Evolutionary conservation across 2,888 invertebrate species (phyloP).

Genomic region (Euplexia lucipara): DNA sequence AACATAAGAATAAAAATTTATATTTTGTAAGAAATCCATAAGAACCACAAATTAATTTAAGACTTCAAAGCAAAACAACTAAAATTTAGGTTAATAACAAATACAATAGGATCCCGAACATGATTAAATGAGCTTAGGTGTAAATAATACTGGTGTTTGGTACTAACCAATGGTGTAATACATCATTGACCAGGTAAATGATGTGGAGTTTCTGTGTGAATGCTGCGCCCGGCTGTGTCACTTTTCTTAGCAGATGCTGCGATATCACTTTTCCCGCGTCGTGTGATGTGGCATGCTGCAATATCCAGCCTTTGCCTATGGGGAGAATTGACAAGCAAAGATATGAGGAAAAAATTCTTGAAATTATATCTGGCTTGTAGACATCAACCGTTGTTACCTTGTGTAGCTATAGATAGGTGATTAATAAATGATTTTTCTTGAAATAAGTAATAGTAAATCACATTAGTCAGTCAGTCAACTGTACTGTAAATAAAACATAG

Average conservation of each 20-base stretch:
- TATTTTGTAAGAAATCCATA: conserved; percentile 46
- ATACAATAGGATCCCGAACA: conserved; percentile 45
- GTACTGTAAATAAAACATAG: too few relatives aligned
- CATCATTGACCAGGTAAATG: conserved; percentile 99
- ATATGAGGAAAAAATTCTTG: conserved; percentile 4
- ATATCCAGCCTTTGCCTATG: conserved; percentile 98
- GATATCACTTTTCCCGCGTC: conserved; percentile 97
- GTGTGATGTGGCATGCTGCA: conserved; percentile 96
- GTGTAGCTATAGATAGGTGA: too few relatives aligned
- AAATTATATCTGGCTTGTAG: background rate
- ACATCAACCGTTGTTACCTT: background rate
- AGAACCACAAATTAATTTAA: conserved; percentile 41
- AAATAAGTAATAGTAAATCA: too few relatives aligned
- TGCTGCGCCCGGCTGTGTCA: conserved; percentile 92
- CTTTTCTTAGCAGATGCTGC: conserved; percentile 97
- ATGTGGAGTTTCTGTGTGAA: conserved; percentile 99
- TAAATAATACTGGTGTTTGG: conserved; percentile 30
- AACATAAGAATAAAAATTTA: conserved; percentile 23
- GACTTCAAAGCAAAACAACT: conserved; percentile 28
- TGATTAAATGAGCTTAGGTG: conserved; percentile 46
- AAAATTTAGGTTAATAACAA: conserved; percentile 47
- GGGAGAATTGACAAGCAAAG: background rate
- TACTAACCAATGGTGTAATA: conserved; percentile 98
- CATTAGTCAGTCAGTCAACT: too few relatives aligned
- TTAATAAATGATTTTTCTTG: too few relatives aligned